These are phyloP conservation scores for Meteorus colon DNA, from an alignment of 2,888 invertebrate genomes.

Conservation along the genomic window DNA sequence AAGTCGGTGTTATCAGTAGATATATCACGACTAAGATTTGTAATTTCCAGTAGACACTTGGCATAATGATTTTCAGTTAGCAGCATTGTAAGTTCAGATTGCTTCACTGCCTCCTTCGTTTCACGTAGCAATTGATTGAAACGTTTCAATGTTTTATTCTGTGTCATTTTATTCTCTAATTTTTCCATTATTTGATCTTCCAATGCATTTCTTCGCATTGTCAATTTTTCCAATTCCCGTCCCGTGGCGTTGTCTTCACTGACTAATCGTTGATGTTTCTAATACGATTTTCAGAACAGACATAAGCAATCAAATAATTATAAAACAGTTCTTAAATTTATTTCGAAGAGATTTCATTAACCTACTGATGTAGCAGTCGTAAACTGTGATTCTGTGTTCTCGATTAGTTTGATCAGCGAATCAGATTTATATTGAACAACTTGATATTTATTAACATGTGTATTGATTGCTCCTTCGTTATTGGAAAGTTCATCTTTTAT, in stretches of 20 bases:
- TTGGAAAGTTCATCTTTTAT: constrained; percentile 76
- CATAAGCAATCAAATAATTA: background rate
- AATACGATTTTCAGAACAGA: background rate
- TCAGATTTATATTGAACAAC: constrained; percentile 74
- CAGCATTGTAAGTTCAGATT: constrained; percentile 76
- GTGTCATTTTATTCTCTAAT: constrained; percentile 81
- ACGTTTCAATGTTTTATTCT: constrained; percentile 79
- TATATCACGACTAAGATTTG: constrained; percentile 71
- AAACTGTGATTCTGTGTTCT: constrained; percentile 6
- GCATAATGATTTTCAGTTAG: constrained; percentile 78
- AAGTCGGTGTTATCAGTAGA: constrained; percentile 64
- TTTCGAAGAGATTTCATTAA: background rate
- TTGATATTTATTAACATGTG: constrained; percentile 75
- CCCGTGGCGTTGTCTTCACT: constrained; percentile 72
- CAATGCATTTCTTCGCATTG: constrained; percentile 75
- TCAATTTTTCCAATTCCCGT: constrained; percentile 75
- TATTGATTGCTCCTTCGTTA: constrained; percentile 69
- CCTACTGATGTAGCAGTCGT: background rate
- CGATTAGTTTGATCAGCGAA: background rate
- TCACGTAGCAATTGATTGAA: constrained; percentile 75
- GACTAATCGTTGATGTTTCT: constrained; percentile 75
- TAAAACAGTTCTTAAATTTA: background rate
- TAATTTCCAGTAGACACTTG: constrained; percentile 77
- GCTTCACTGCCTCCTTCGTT: constrained; percentile 72
- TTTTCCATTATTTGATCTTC: constrained; percentile 80